A percentile compares a stretch with the other conserved stretches of the same genome.
phyloP scores from a whole-genome alignment of 2,113 vertebrate species.

The Tylochromis polylepis region DNA sequence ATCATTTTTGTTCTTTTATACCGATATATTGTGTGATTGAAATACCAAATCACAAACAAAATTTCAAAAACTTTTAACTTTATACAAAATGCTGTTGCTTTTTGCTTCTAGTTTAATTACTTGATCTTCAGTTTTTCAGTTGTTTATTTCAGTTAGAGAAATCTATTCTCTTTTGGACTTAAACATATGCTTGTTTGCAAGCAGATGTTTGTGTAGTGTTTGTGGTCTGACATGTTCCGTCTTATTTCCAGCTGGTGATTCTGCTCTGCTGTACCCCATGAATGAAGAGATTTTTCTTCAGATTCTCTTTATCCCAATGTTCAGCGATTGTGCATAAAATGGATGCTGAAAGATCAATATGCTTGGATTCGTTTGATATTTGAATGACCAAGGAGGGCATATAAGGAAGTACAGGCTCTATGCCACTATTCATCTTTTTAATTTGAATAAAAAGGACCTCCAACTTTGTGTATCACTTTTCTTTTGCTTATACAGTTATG shows the following conservation, averaged over 20 bases:
- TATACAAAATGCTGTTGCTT: neutral
- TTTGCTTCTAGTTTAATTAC: neutral
- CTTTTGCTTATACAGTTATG: neutral
- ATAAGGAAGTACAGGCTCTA: neutral
- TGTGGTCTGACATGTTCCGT: neutral
- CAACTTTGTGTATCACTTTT: neutral
- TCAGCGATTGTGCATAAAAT: neutral
- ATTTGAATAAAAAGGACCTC: neutral
- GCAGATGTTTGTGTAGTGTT: too few relatives aligned
- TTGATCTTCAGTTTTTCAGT: neutral
- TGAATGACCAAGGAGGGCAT: neutral
- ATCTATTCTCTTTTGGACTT: neutral
- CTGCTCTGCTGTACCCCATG: neutral
- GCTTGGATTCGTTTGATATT: constrained; percentile 17
- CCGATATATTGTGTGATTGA: neutral
- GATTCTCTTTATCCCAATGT: neutral
- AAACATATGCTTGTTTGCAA: too few relatives aligned
- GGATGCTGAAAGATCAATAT: neutral
- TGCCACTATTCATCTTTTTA: neutral
- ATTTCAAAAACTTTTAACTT: neutral
- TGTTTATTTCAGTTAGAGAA: neutral
- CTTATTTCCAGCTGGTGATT: neutral
- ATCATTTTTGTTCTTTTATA: neutral
- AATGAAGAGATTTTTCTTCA: neutral
- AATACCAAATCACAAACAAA: neutral